A percentile compares a stretch with the other conserved stretches of the same genome.
These are phyloP conservation scores for Hirtodrosophila cameraria DNA, from an alignment of 2,888 invertebrate species.

Conservation along the genomic window DNA sequence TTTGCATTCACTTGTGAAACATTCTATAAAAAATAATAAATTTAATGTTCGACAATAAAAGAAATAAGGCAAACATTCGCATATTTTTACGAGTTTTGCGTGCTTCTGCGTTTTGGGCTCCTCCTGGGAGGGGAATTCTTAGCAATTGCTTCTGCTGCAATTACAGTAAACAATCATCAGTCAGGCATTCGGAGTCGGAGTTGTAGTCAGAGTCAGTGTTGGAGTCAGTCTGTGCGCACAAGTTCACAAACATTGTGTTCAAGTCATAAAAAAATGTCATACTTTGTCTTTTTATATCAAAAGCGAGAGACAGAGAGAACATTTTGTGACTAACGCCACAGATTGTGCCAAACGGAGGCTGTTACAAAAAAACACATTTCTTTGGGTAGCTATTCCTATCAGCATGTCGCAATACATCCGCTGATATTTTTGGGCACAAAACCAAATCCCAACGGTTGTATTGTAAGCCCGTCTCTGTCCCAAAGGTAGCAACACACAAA, in stretches of 20 bases:
- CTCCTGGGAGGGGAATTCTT: constrained; percentile 16
- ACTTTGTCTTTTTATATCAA: too few relatives aligned
- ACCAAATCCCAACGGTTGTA: neutral
- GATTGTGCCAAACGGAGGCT: constrained; percentile 27
- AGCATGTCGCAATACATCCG: constrained; percentile 31
- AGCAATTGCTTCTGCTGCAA: constrained; percentile 69
- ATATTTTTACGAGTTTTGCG: constrained; percentile 76
- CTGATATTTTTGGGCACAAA: neutral
- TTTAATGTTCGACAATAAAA: constrained; percentile 79
- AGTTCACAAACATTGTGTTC: constrained; percentile 54
- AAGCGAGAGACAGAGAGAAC: constrained; percentile 1
- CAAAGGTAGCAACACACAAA: constrained; percentile 22
- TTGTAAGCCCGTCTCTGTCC: constrained; percentile 4
- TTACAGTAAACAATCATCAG: constrained; percentile 72
- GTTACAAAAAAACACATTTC: constrained; percentile 12
- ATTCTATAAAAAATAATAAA: constrained; percentile 80
- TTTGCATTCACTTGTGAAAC: constrained; percentile 79
- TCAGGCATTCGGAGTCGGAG: constrained; percentile 23
- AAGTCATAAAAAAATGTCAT: constrained; percentile 41
- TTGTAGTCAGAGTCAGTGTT: constrained; percentile 5
- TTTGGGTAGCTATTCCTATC: constrained; percentile 4
- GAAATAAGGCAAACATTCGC: constrained; percentile 54
- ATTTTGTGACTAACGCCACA: constrained; percentile 44
- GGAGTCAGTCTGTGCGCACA: neutral
- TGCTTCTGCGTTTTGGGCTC: constrained; percentile 36